A percentile compares a stretch with the other conserved stretches of the same genome.
These are phyloP conservation scores for Dioctria rufipes DNA, from an alignment of 2,888 invertebrate species.

Conservation along the genomic window DNA sequence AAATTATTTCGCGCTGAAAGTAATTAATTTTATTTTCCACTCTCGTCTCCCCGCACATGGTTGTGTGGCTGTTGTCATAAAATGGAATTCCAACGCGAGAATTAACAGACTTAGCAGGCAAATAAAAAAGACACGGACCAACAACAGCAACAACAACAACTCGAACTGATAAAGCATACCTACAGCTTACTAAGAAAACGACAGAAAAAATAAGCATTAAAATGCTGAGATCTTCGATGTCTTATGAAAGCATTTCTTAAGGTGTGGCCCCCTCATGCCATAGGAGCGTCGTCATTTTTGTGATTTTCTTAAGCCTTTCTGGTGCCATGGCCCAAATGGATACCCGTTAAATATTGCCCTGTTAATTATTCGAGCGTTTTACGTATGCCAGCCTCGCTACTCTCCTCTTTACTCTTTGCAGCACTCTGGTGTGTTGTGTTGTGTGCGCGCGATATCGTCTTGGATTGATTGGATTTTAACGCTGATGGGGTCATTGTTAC, in stretches of 20 bases:
- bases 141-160: constrained; percentile 22
- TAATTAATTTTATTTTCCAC: constrained; percentile 50
- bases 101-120: constrained; percentile 31
- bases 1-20: constrained; percentile 49
- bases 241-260: constrained; percentile 53
- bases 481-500: constrained; percentile 50
- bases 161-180: constrained; percentile 46
- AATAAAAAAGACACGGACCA: constrained; percentile 15
- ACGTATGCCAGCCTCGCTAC: constrained; percentile 20
- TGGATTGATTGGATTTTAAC: constrained; percentile 53
- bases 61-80: constrained; percentile 34
- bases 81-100: constrained; percentile 49
- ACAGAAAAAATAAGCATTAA: constrained; percentile 32
- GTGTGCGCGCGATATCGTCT: constrained; percentile 30
- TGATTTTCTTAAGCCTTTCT: constrained; percentile 53
- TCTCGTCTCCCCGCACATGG: background rate
- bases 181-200: constrained; percentile 50
- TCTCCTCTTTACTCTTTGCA: background rate
- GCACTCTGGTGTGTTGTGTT: background rate
- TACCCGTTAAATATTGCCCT: constrained; percentile 52
- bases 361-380: constrained; percentile 51
- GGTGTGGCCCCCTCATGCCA: constrained; percentile 48
- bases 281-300: constrained; percentile 52
- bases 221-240: constrained; percentile 51
- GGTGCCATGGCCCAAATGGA: constrained; percentile 52